Evolutionary conservation across 2,797 vertebrate species (phyloP), one percentile per base, ranked within the genome.

Genomic region (Sebastes trivittatus): DNA sequence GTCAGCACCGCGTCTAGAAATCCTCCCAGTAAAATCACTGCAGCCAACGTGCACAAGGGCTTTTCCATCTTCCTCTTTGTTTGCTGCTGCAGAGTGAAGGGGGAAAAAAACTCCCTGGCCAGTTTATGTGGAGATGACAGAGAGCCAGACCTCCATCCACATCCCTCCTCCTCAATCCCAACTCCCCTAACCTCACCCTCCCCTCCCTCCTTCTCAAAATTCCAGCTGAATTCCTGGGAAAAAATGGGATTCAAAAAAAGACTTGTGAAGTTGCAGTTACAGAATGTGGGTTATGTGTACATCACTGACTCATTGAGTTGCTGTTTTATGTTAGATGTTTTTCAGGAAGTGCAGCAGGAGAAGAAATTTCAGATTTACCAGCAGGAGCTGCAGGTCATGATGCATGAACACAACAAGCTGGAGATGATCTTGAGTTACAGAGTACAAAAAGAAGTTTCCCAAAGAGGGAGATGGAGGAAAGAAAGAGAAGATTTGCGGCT

Each of bases 41-140:
- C 84, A 67, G 90, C 85, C 85, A 89, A 25, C 42, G 81, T 1
- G 72, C 65, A 77, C 84, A 90, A 70, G 29, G 81, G 80, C 79
- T 84, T 90, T 80, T 87, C 91, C 94, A 95, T 95, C 58, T 75
- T 82, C 49, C 36, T 87, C 78, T 83, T 74, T 83, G 85, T 85
- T 67, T 83, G 77, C 80, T 67, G 83, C 83, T 83, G 80, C 85
- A 78, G 75, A 87, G 61, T 69, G 59, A 29, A 34, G 36, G 14
- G 65, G 20, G 32, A 61, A 68, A 76, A 76, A 87, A 69, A 8
- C 13, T 49, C 59, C 38, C 38, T 6, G 7, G 42, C 64, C 63
- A 70, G 62, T 81, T 81, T 82, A 84, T 86, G 75, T 75, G 72
- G 63, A 78, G 72, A 80, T 88, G 78, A 82, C 71, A 84, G 82